phyloP scores from a whole-genome alignment of 2,888 invertebrate genomes.

The Euplexia lucipara region DNA sequence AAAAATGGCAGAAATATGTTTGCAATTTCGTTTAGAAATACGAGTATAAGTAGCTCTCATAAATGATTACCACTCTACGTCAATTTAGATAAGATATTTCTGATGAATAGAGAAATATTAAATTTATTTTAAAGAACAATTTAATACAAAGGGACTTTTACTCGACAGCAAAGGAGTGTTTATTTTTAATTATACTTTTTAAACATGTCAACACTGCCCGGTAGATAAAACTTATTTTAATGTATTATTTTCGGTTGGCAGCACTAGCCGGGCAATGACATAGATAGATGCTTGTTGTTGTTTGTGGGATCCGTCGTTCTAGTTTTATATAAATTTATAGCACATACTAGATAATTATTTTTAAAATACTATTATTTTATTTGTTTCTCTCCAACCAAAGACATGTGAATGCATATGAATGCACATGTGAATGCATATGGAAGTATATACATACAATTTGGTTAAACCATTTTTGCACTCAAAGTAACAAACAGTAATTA shows the following conservation, averaged over 20 bases:
- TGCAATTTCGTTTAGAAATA: neutral
- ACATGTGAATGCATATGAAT: constrained; percentile 9
- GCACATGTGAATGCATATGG: no score
- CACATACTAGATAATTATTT: neutral
- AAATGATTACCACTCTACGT: neutral
- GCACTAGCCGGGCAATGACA: neutral
- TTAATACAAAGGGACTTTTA: neutral
- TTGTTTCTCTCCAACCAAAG: constrained; percentile 27
- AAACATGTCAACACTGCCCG: neutral
- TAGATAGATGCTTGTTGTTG: constrained; percentile 1
- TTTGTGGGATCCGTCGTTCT: neutral
- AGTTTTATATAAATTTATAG: neutral
- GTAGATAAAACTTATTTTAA: neutral
- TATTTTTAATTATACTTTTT: neutral
- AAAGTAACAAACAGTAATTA: neutral
- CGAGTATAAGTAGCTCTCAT: rapidly evolving
- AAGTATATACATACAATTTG: neutral
- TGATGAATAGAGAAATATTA: no score
- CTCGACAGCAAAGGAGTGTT: neutral
- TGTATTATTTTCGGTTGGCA: constrained; percentile 8
- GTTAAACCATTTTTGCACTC: neutral
- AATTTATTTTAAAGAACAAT: neutral
- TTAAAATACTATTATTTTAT: neutral
- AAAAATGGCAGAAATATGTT: no score
- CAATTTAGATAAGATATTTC: constrained; percentile 2